Base-by-base conservation (phyloP, 2,797 vertebrate genomes). In the Numenius phaeopus region DNA sequence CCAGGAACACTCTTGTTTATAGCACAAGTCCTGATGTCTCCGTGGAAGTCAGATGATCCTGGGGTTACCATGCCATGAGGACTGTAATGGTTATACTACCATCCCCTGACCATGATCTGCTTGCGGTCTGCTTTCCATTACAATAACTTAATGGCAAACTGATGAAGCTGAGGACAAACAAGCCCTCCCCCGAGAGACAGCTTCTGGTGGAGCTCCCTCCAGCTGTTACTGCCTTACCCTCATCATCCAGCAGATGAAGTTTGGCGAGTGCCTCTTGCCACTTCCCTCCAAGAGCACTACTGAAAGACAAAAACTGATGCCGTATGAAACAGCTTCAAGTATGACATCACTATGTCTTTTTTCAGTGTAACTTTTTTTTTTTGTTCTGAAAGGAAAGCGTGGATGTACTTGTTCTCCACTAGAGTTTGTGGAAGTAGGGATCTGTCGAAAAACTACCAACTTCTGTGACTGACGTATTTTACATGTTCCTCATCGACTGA, bases 1-100 rank as follows among this genome's bases (percentile, higher is more conserved):
- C 26, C 8, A 67, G 83, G 90, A 94, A 91, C 94, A 81, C 42
- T 89, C 71, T 61, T 97, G 86, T 96, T 97, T 90, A 94, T 78
- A 79, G 73, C 90, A 67, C 59, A 84, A 87, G 32, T 80, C 71
- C 54, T 7, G 2, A 22, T 87, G 78, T 91, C 61, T 96, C 42
- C 2, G 1, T 92, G 67, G 58, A 87, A 89, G 52, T 96, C 94
- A 96, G 67, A 95, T 94, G 97, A 97, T 94, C 52, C 80, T 81
- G 59, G 34, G 39, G 19, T 52, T 94, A 55, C 75, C 57, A 20
- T 90, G 79, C 65, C 87, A 87, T 65, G 54, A 90, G 52, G 46
- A 75, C 40, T 29, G 17, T 55, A 69, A 47, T 89, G 65, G 61
- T 90, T 73, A 44, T 81, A 61, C 17, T 95, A 55, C 78, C 69